phyloP scores from a whole-genome alignment of 2,888 invertebrate species.

The Bibio marci region DNA sequence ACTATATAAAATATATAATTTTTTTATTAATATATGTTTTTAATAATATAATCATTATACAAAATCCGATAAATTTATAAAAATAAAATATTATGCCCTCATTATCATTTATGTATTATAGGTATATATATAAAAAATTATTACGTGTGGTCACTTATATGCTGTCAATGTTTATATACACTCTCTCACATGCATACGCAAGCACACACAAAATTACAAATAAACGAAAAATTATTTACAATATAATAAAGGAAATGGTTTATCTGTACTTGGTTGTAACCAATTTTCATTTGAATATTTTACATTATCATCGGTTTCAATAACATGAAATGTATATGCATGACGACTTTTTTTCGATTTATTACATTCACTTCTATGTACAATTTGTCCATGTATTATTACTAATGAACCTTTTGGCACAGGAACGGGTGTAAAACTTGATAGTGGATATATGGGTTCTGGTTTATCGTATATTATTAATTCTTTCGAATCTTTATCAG shows the following conservation, averaged over 20 bases:
- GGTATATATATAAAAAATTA: no score
- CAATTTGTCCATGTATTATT: conserved; percentile 80
- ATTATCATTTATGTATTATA: no score
- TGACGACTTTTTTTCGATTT: conserved; percentile 68
- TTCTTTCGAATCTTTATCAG: conserved; percentile 40
- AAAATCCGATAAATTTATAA: no score
- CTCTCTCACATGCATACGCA: no score
- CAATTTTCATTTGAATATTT: conserved; percentile 69
- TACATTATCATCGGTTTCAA: conserved; percentile 57
- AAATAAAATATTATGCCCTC: no score
- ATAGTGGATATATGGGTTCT: conserved; percentile 49
- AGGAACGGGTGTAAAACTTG: conserved; percentile 59
- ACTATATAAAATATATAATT: no score
- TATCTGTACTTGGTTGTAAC: conserved; percentile 55
- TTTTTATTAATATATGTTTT: no score
- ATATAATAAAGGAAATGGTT: conserved; percentile 54
- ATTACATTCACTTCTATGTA: conserved; percentile 83
- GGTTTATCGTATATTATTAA: conserved; percentile 51
- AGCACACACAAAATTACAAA: no score
- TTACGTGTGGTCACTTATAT: no score
- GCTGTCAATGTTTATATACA: no score
- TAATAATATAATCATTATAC: no score
- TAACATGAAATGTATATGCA: conserved; percentile 89
- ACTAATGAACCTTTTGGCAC: conserved; percentile 66
- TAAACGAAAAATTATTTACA: conserved; percentile 5